Conservation (phyloP, 1,140 invertebrate genomes). For the Centruroides vittatus region DNA sequence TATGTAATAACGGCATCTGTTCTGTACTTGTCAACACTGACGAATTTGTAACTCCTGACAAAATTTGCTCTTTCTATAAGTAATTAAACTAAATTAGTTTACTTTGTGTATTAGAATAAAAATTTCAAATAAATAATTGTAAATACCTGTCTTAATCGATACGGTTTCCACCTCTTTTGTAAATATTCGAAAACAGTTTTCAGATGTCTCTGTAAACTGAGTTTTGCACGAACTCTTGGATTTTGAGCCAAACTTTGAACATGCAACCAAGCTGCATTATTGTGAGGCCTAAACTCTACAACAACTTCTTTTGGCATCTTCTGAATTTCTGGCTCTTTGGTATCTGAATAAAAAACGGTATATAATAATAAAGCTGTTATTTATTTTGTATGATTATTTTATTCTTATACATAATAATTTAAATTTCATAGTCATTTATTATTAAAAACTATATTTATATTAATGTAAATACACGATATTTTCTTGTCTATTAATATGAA, state of each 20-base stretch:
- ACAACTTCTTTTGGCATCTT: constrained; percentile 63
- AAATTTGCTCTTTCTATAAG: constrained; percentile 12
- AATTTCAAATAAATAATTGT: neutral
- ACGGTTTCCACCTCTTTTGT: constrained; percentile 54
- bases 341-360: constrained; percentile 20
- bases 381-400: neutral
- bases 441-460: no score
- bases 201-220: constrained; percentile 50
- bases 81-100: neutral
- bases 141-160: constrained; percentile 28
- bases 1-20: constrained; percentile 6
- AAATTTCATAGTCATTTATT: no score
- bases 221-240: constrained; percentile 49
- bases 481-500: no score
- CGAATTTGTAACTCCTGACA: constrained; percentile 7
- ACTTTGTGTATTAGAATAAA: no score
- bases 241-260: constrained; percentile 79
- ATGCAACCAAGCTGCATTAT: constrained; percentile 59
- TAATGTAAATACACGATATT: no score
- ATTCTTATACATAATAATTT: no score
- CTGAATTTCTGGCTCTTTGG: constrained; percentile 58
- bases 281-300: constrained; percentile 58
- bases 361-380: no score
- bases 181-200: constrained; percentile 55
- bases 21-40: constrained; percentile 4